Base-by-base conservation (phyloP, 1,140 invertebrate genomes). In the Aphaenogaster rudis region DNA sequence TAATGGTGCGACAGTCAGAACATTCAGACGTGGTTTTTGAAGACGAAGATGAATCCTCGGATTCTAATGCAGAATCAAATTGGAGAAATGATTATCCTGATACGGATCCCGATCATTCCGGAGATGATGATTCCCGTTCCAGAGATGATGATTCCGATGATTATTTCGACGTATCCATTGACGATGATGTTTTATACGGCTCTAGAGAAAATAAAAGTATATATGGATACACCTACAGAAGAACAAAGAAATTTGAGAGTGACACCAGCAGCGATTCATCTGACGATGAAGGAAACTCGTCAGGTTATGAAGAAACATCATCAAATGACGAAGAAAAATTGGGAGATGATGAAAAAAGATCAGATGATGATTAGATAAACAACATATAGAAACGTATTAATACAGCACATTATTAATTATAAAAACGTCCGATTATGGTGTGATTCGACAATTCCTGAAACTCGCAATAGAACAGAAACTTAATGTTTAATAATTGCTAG, bases 31-130 rank as follows among this genome's bases (percentile, higher is more conserved):
- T 91, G 4, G 91, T 91, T 77, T 88, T 92, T 77, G 92, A 91
- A 0, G 93, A 94, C 33, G 76, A 88, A 28, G 89, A 93, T 28
- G 91, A 93, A 9, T 96, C 96, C 17, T 95, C 96, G 33, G 96
- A 96, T 89, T 96, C 96, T 6, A 96, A 96, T 93, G 94, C 95
- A 42, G 96, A 96, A 88, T 96, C 95, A 17, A 95, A 96, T 86
- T 96, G 94, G 90, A 92, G 91, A 82, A 96, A 96, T 54, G 96
- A 96, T 86, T 96, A 96, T 90, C 96, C 96, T 4, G 96, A 96
- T 89, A 95, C 36, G 0, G 72, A 74, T 13, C 36, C 95, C 11
- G 95, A 95, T 54, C 71, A 94, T 64, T 92, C 92, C 9, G 2
- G 93, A 63, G n/a, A 48, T 48, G 11, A 94, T n/a, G 86, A 92